Evolutionary conservation across 2,888 invertebrate genomes (phyloP), one percentile per base, ranked within the genome.

Genomic region (Polyploca ridens): DNA sequence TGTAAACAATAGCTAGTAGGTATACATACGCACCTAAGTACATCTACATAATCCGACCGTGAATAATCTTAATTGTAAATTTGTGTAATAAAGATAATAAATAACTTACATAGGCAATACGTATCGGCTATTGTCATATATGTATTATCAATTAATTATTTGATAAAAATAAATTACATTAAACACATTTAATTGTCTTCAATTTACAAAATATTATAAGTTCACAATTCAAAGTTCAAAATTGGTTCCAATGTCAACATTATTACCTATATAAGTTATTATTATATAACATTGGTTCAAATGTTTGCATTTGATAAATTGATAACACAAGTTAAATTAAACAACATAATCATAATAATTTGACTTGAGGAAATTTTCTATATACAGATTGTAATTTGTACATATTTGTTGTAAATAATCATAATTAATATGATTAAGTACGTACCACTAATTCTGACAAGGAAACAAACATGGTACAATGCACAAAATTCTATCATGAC

Each of bases 81-180:
- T 59, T 41, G 41, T 16, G 27, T 41, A 13, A 61, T 61, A 61
- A 61, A 61, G 27, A 41, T 60, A 11, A 60, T 61, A 19, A 19
- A 41, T n/a, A 41, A 38, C 13, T 41, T 19, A 38, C 41, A 61
- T 44, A n/a, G 35, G 19, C 54, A 54, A 35, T 13, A 11, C 27
- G 27, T 61, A 44, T 44, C 61, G 61, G 44, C 13, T 61, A 61
- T 61, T 61, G 41, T 44, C 61, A 41, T 44, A 61, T 27, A 38
- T 13, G 13, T 7, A 41, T 27, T 44, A 41, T 13, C n/a, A 6
- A 27, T 38, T n/a, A 41, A 35, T 38, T 8, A 58, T 58, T 35
- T 35, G 7, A 35, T 35, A 35, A 35, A 35, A 35, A 35, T 4
- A 35, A 35, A 35, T 7, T 6, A 7, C 35, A 35, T 35, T 33